These are phyloP conservation scores for Drosophila niveifrons DNA, from an alignment of 2,888 invertebrate species.

Conservation along the genomic window DNA sequence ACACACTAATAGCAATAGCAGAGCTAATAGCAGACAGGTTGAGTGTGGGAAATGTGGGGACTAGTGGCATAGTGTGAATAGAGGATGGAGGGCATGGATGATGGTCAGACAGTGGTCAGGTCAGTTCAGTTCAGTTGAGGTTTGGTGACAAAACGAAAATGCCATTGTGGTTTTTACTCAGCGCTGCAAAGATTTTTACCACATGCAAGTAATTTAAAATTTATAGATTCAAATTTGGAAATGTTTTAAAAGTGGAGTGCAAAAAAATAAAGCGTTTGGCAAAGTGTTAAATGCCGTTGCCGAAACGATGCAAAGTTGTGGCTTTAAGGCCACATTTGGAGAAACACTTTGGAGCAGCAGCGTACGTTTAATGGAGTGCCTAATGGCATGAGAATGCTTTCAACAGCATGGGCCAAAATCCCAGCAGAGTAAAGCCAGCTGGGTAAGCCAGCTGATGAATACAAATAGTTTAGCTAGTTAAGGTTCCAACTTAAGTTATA, in stretches of 20 bases:
- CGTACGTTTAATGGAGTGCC: conserved; percentile 56
- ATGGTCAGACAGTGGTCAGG: conserved; percentile 50
- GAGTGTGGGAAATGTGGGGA: not conserved
- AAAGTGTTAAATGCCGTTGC: conserved; percentile 42
- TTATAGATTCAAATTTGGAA: conserved; percentile 61
- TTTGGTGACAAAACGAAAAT: conserved; percentile 58
- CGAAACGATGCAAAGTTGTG: conserved; percentile 50
- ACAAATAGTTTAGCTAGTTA: conserved; percentile 36
- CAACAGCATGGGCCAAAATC: conserved; percentile 23
- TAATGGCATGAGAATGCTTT: conserved; percentile 36
- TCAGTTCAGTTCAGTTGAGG: conserved; percentile 29
- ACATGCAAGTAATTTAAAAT: conserved; percentile 61
- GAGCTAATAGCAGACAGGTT: not conserved
- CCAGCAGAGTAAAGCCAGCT: conserved; percentile 3
- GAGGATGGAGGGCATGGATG: conserved; percentile 14
- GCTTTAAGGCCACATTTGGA: conserved; percentile 43
- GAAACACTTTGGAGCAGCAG: conserved; percentile 44
- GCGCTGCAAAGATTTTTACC: conserved; percentile 55
- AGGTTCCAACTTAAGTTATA: conserved; percentile 9
- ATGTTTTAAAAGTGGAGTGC: conserved; percentile 40
- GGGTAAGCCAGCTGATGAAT: conserved; percentile 31
- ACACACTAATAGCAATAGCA: not conserved
- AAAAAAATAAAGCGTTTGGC: conserved; percentile 24
- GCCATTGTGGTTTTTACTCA: conserved; percentile 45
- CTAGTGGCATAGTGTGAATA: no score